Evolutionary conservation across 2,888 invertebrate genomes (phyloP), one percentile per base, ranked within the genome.

Genomic region (Anaspis maculata): DNA sequence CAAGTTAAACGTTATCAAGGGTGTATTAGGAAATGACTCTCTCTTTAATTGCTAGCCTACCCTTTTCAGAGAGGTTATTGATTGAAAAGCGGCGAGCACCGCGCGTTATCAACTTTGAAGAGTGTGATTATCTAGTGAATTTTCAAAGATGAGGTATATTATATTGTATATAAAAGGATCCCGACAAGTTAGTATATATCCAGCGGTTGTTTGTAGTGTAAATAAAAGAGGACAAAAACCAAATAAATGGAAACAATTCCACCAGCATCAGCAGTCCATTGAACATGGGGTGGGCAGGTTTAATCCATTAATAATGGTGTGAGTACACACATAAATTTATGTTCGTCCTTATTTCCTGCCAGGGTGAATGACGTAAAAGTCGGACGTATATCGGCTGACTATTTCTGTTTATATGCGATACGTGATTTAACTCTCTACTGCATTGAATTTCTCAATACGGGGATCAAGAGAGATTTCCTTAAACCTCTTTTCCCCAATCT

Each of bases 161-260:
- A n/a, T n/a, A n/a, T n/a, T n/a, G n/a, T n/a, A n/a, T n/a, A n/a
- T n/a, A n/a, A n/a, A n/a, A n/a, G n/a, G n/a, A n/a, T n/a, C n/a
- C n/a, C n/a, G n/a, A n/a, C n/a, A n/a, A n/a, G n/a, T n/a, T n/a
- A n/a, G n/a, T n/a, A n/a, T n/a, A n/a, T n/a, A n/a, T n/a, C n/a
- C n/a, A n/a, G n/a, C 19, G 5, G 19, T 15, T 39, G 35, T 39
- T 35, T 39, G 29, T 13, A 29, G 23, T 33, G 30, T 32, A 40
- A 40, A 40, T 33, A 33, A 33, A 32, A 39, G 28, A 31, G 31
- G 34, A 31, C 34, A 28, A 30, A 39, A 39, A 39, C 30, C 31
- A 39, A 34, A 36, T 30, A 40, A 40, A 40, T 40, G 36, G 36
- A 32, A 36, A 36, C 40, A 37, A 40, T 33, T 40, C 33, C 31